These are phyloP conservation scores for Drosophila fungiperda DNA, from an alignment of 2,888 invertebrate genomes.

Conservation along the genomic window DNA sequence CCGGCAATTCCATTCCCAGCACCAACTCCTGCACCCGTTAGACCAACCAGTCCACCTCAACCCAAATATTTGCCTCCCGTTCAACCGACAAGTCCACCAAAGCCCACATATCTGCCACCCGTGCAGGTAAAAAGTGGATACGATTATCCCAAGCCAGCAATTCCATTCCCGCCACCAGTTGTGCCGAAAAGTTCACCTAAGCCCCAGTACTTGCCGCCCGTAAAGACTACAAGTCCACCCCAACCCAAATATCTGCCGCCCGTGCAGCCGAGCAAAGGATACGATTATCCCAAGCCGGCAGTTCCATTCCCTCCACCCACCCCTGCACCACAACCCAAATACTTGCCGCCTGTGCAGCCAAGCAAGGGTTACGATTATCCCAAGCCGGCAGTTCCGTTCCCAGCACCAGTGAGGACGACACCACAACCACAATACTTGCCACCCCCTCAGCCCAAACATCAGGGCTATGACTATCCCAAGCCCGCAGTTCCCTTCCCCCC, in stretches of 20 bases:
- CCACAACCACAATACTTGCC: constrained; percentile 47
- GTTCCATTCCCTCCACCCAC: constrained; percentile 1
- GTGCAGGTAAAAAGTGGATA: constrained; percentile 19
- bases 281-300: constrained; percentile 12
- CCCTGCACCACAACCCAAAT: not conserved
- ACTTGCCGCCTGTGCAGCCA: not conserved
- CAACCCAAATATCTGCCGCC: constrained; percentile 36
- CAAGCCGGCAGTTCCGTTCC: constrained; percentile 11
- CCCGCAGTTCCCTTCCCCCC: constrained; percentile 56
- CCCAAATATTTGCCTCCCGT: constrained; percentile 59
- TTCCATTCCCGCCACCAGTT: constrained; percentile 9
- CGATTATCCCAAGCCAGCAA: constrained; percentile 10
- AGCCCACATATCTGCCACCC: constrained; percentile 36
- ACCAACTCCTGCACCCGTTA: constrained; percentile 47
- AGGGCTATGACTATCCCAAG: constrained; percentile 62
- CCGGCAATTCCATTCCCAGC: constrained; percentile 59
- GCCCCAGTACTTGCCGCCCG: not conserved
- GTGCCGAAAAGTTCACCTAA: constrained; percentile 10
- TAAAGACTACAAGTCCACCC: constrained; percentile 25
- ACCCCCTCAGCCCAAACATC: constrained; percentile 38
- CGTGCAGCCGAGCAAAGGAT: constrained; percentile 17
- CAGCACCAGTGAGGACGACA: constrained; percentile 10
- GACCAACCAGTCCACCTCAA: constrained; percentile 45
- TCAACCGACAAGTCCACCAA: constrained; percentile 24
- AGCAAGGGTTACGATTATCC: constrained; percentile 16